Base-by-base conservation (phyloP, 2,113 vertebrate species). In the Athene cunicularia region DNA sequence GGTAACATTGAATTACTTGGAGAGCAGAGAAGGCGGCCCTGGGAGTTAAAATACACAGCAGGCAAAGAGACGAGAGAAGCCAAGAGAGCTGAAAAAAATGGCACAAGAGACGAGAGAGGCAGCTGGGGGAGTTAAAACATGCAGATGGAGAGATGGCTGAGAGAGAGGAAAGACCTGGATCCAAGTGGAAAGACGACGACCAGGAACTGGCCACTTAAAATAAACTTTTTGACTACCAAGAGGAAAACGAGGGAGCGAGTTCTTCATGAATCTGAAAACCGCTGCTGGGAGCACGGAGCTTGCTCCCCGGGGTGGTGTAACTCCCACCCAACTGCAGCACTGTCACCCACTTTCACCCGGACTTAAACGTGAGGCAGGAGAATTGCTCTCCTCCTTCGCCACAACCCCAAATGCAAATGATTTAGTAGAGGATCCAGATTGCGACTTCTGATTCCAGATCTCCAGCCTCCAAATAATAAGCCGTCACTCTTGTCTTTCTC, bases 81-180 rank as follows among this genome's bases (percentile, higher is more conserved):
- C 96, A 97, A 98, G 95, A 95, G 92, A 96, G 96, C 80, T 90
- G 97, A 97, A 92, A 93, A 97, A 97, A 97, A 98, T 96, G 97
- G 97, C 97, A 97, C 93, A 95, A 97, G 97, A 96, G 97, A 96
- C 52, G 91, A 73, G 97, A 89, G 96, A 97, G 96, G 97, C 98
- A 98, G 97, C 97, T 97, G 97, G 96, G 95, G 94, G 92, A 98
- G 97, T 97, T 98, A 97, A 97, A 97, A 97, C 96, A 97, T 98
- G 98, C 98, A 98, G 98, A 98, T 97, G 97, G 97, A 98, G 98
- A 97, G 97, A 98, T 97, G 98, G 93, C 93, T 97, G 97, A 92
- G 98, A 98, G 93, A 98, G 96, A 97, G 94, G 95, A 91, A 98
- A 98, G 98, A 98, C 97, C 97, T 88, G 97, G 97, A 98, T 96